Percentiles rank a stretch among this genome's conserved stretches.
Conservation (phyloP, 2,797 vertebrate genomes). For the Euphonia xanthogaster region DNA sequence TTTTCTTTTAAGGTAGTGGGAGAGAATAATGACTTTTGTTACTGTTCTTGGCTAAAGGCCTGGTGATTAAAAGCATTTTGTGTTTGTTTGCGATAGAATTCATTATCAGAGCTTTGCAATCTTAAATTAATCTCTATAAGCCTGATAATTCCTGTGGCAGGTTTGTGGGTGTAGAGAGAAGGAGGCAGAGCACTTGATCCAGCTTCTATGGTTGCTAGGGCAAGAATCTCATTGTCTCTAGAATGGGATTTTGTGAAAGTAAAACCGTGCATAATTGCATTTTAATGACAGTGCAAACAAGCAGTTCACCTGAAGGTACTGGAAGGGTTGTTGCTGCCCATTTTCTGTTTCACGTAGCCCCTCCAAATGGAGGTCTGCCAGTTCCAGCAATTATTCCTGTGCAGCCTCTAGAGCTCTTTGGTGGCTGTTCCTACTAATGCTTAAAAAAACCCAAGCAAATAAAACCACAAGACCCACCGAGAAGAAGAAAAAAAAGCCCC, state of each 20-base stretch:
- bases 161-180: neutral
- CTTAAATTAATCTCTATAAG: neutral
- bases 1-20: neutral
- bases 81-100: neutral
- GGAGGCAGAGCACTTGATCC: neutral
- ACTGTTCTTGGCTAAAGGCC: neutral
- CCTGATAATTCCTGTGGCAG: neutral
- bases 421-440: neutral
- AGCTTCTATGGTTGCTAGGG: neutral
- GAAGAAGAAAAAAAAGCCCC: rapidly evolving
- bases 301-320: neutral
- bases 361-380: neutral
- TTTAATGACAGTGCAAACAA: neutral
- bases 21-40: neutral
- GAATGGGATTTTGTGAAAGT: neutral
- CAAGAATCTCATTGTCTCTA: neutral
- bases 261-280: neutral
- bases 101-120: neutral
- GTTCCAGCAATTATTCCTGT: neutral
- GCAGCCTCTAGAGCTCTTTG: neutral
- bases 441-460: neutral
- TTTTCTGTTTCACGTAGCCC: rapidly evolving
- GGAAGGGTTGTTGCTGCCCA: neutral
- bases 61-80: neutral
- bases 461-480: neutral